phyloP scores from a whole-genome alignment of 1,140 invertebrate species.

The Heliconius nattereri region DNA sequence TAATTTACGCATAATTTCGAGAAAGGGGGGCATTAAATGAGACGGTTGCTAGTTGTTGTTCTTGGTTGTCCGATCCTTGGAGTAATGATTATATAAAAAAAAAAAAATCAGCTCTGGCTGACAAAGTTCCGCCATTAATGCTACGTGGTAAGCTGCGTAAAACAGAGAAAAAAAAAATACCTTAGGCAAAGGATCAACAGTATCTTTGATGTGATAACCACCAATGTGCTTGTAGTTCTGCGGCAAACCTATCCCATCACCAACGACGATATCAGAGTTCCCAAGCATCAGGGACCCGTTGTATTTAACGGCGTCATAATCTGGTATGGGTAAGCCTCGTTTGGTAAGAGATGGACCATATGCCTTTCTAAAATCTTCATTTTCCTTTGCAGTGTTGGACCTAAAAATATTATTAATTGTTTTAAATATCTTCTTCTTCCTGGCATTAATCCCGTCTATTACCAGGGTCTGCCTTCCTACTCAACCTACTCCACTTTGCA shows the following conservation, averaged over 20 bases:
- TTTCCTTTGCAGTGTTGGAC: neutral
- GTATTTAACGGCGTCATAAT: constrained; percentile 44
- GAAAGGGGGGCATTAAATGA: no score
- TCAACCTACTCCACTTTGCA: no score
- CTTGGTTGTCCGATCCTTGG: no score
- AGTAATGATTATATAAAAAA: no score
- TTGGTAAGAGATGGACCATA: constrained; percentile 36
- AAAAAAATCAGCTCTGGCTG: no score
- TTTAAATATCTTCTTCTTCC: no score
- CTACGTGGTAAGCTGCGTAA: neutral
- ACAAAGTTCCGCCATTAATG: no score
- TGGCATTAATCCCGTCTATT: no score
- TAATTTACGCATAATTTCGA: no score
- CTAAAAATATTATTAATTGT: constrained; percentile 6
- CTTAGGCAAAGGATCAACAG: constrained; percentile 36
- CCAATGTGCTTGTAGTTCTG: constrained; percentile 52
- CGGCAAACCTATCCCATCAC: constrained; percentile 43
- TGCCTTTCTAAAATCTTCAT: constrained; percentile 18
- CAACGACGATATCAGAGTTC: constrained; percentile 45
- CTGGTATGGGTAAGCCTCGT: constrained; percentile 40
- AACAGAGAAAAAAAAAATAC: constrained; percentile 15
- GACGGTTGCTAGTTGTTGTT: no score
- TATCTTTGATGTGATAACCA: constrained; percentile 57
- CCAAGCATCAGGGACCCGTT: constrained; percentile 52
- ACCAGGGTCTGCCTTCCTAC: no score